phyloP scores from a whole-genome alignment of 2,888 invertebrate genomes.

The Cyclophora albipunctata region DNA sequence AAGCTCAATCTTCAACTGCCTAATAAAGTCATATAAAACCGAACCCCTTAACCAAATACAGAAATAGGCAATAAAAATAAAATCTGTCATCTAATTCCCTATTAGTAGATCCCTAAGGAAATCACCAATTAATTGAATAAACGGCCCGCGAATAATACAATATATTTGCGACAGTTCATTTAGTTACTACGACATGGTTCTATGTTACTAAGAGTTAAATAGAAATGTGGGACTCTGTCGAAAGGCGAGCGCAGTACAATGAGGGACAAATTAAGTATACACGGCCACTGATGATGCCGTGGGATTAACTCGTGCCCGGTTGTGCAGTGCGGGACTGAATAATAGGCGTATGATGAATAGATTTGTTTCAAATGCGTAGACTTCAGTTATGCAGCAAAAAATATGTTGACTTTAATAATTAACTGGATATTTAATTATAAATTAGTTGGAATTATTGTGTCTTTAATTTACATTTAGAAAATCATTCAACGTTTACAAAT shows the following conservation, averaged over 20 bases:
- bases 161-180: slow-evolving; percentile 21
- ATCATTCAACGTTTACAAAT: too few relatives aligned
- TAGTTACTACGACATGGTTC: too few relatives aligned
- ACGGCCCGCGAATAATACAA: slow-evolving; percentile 43
- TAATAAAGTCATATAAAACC: background rate
- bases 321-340: slow-evolving; percentile 22
- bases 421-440: too few relatives aligned
- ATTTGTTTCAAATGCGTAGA: too few relatives aligned
- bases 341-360: background rate
- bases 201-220: too few relatives aligned
- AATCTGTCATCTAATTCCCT: slow-evolving; percentile 18
- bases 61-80: slow-evolving; percentile 11
- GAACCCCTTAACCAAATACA: background rate
- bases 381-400: too few relatives aligned
- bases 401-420: too few relatives aligned
- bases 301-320: slow-evolving; percentile 40
- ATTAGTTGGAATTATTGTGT: too few relatives aligned
- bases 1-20: too few relatives aligned
- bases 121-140: slow-evolving; percentile 54
- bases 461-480: too few relatives aligned
- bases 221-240: slow-evolving; percentile 9
- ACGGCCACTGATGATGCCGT: slow-evolving; percentile 28
- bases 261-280: slow-evolving; percentile 52
- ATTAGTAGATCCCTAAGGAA: slow-evolving; percentile 40
- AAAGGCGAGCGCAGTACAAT: slow-evolving; percentile 27